Evolutionary conservation across 1,140 invertebrate genomes (phyloP), one percentile per base, ranked within the genome.

Genomic region (Diachasma alloeum): DNA sequence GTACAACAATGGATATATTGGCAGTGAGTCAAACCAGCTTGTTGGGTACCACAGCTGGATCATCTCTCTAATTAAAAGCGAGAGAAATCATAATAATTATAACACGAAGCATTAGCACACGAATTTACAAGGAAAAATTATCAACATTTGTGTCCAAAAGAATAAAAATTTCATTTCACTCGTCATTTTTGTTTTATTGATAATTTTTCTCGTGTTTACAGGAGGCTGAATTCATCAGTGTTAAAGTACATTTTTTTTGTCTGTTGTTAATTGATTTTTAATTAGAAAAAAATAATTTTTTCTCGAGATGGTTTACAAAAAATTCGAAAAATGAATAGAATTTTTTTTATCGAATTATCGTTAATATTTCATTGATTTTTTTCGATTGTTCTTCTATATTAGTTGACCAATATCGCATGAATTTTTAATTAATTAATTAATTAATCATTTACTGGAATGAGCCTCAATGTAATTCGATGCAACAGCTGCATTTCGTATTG

Each of bases 21-120:
- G 85, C 85, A 88, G 86, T 87, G 82, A 85, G 81, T 83, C 78
- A 81, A 82, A 82, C 71, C 82, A 81, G 68, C 77, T 79, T 77
- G 78, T 72, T 79, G 22, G 0, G 39, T 26, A 31, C n/a, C 70
- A 79, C 75, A 79, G 72, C 73, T 74, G 53, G 80, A 76, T 72
- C 77, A 80, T 81, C 59, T 63, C 31, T 39, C 66, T 39, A 68
- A 68, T n/a, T 68, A 17, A 68, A 42, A 19, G 31, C 36, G 66
- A 68, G 36, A 36, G 36, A 37, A 68, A 68, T 15, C 1, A 22
- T n/a, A 53, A 80, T 78, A 79, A 79, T 46, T 78, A 77, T 63
- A 31, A 63, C 19, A 4, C 4, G 6, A 63, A 63, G 24, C 24
- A 63, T 31, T 24, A 4, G 24, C 19, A 63, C 22, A 63, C 24